Evolutionary conservation across 2,113 vertebrate species (phyloP).

Genomic region (Semicossyphus pulcher): DNA sequence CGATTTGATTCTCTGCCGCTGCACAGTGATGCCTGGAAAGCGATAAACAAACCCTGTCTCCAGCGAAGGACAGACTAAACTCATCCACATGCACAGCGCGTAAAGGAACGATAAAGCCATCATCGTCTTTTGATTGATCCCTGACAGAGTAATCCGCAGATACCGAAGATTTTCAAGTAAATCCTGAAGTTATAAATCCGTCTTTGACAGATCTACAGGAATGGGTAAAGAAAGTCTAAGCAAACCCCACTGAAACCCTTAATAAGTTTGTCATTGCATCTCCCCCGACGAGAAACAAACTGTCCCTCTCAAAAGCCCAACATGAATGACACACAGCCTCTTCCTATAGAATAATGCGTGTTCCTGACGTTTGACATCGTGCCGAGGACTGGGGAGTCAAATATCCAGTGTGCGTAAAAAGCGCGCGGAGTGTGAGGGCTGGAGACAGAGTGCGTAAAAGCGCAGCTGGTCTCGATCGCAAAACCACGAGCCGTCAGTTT

Average conservation of each 20-base stretch:
- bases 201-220: slow-evolving; percentile 20
- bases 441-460: slow-evolving; percentile 60
- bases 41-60: slow-evolving; percentile 81
- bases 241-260: slow-evolving; percentile 15
- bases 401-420: slow-evolving; percentile 76
- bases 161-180: slow-evolving; percentile 37
- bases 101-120: slow-evolving; percentile 59
- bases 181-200: slow-evolving; percentile 31
- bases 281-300: slow-evolving; percentile 38
- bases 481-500: slow-evolving; percentile 36
- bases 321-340: slow-evolving; percentile 59
- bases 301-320: slow-evolving; percentile 29
- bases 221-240: slow-evolving; percentile 10
- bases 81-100: slow-evolving; percentile 73
- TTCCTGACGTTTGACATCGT: slow-evolving; percentile 66
- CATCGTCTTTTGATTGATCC: slow-evolving; percentile 22
- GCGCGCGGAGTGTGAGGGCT: slow-evolving; percentile 50
- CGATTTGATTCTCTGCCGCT: slow-evolving; percentile 74
- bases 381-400: slow-evolving; percentile 69
- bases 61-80: slow-evolving; percentile 49
- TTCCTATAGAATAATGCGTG: slow-evolving; percentile 65
- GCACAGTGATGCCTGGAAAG: slow-evolving; percentile 75
- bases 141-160: slow-evolving; percentile 26
- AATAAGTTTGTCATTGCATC: slow-evolving; percentile 35
- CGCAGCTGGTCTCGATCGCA: slow-evolving; percentile 59